phyloP scores from a whole-genome alignment of 2,888 invertebrate species.

The Cheilosia pagana region DNA sequence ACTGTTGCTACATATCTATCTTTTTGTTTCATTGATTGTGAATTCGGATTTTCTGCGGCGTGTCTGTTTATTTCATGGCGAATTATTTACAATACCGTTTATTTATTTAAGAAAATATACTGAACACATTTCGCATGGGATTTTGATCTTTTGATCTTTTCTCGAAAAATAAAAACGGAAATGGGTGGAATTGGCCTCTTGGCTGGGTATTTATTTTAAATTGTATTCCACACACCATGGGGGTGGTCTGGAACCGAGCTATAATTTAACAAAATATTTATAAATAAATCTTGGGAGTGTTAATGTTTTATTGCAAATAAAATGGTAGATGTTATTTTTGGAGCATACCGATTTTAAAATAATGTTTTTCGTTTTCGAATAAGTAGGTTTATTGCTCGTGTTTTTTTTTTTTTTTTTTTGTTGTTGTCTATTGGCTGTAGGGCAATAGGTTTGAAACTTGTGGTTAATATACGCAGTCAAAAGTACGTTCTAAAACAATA shows the following conservation, averaged over 20 bases:
- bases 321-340: conserved; percentile 67
- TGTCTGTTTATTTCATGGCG: conserved; percentile 65
- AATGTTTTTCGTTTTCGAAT: conserved; percentile 11
- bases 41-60: conserved; percentile 31
- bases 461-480: too few species aligned
- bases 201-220: conserved; percentile 63
- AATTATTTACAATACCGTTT: conserved; percentile 78
- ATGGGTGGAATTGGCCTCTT: conserved; percentile 50
- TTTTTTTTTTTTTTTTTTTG: too few species aligned
- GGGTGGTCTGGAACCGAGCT: conserved; percentile 39
- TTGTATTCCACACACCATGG: conserved; percentile 51
- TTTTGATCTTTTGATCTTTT: conserved; percentile 72
- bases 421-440: too few species aligned
- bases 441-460: too few species aligned
- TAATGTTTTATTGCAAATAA: conserved; percentile 75
- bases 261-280: conserved; percentile 68
- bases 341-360: conserved; percentile 25
- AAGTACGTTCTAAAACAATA: too few species aligned
- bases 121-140: conserved; percentile 70
- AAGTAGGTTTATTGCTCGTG: neutral
- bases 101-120: conserved; percentile 78
- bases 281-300: conserved; percentile 61
- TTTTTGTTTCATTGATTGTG: conserved; percentile 69
- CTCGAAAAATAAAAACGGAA: conserved; percentile 18
- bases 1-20: conserved; percentile 7